phyloP scores from a whole-genome alignment of 2,113 vertebrate genomes.

The Hydrochoerus hydrochaeris region DNA sequence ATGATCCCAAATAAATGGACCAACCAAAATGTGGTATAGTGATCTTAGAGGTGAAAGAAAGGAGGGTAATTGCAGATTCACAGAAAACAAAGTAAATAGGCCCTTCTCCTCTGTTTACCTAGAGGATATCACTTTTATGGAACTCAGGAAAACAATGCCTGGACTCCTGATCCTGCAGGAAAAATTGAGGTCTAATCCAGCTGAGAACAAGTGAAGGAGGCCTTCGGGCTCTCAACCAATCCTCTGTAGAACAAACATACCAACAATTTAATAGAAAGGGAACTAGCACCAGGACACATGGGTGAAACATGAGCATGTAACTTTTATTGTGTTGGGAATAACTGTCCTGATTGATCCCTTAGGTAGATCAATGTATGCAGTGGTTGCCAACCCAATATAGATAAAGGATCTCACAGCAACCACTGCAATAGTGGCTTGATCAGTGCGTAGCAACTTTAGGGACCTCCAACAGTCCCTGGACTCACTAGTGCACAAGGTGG shows the following conservation, averaged over 20 bases:
- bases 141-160: not conserved
- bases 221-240: not conserved
- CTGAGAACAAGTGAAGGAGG: not conserved
- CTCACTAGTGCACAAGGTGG: not conserved
- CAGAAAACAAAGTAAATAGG: not conserved
- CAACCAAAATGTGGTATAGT: not conserved
- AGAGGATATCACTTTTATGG: not conserved
- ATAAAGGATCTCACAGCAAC: not conserved
- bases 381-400: not conserved
- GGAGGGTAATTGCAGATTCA: not conserved
- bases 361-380: not conserved
- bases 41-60: not conserved
- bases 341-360: not conserved
- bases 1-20: not conserved
- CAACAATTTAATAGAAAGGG: not conserved
- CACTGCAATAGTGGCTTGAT: not conserved
- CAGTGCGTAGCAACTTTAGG: not conserved
- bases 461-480: not conserved
- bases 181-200: not conserved
- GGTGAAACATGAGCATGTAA: not conserved
- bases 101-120: not conserved
- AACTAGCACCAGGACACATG: not conserved
- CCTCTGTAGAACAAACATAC: not conserved
- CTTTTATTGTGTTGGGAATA: not conserved
- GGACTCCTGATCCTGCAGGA: not conserved